Conservation (phyloP, 2,797 vertebrate species). For the Pangasius krempfi region DNA sequence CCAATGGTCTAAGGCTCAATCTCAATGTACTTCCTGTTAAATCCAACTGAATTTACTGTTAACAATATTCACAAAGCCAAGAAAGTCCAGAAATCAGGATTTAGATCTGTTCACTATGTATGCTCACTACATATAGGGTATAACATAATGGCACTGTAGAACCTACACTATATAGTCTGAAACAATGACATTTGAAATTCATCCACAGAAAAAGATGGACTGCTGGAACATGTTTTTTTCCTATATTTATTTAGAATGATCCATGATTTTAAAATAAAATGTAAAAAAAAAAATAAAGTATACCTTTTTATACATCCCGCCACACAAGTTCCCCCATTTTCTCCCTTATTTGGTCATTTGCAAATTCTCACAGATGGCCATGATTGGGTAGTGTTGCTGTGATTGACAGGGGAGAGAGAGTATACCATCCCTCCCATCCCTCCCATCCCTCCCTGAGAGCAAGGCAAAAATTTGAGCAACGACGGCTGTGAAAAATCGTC, state of each 20-base stretch:
- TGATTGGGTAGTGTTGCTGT: neutral
- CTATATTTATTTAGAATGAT: no score
- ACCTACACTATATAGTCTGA: no score
- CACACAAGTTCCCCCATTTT: neutral
- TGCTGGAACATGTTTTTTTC: no score
- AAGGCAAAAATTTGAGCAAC: neutral
- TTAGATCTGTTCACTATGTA: neutral
- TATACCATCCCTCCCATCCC: neutral
- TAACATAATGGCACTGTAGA: no score
- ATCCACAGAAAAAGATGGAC: no score
- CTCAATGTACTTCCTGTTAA: neutral
- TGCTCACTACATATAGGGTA: neutral
- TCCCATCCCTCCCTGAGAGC: neutral
- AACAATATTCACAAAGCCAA: neutral
- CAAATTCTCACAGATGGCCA: neutral
- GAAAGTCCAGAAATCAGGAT: neutral
- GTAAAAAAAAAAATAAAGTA: neutral
- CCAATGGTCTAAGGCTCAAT: no score
- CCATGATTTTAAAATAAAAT: neutral
- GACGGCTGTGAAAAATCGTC: no score
- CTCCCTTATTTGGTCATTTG: neutral
- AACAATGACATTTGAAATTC: no score
- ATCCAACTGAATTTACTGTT: neutral
- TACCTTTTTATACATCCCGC: neutral
- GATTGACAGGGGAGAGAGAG: neutral